Base-by-base conservation (phyloP, 2,797 vertebrate genomes). In the Helicolenus hilgendorfi region DNA sequence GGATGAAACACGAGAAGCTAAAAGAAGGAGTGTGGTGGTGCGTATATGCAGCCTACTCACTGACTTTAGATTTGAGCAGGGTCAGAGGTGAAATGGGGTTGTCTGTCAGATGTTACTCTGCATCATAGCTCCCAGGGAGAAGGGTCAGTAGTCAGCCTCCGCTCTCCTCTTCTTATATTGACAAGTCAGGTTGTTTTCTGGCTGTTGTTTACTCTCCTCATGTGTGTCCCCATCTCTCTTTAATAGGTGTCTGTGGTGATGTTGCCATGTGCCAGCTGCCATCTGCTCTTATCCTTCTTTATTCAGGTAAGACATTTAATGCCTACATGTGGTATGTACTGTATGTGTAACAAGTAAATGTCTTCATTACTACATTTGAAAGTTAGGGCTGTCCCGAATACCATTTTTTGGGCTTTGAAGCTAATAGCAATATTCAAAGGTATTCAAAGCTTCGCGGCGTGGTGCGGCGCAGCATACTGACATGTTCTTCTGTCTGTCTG, bases 161-260 rank as follows among this genome's bases (percentile, higher is more conserved):
- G 49, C 35, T 83, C 58, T 64, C 26, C 22, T 62, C n/a, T 49
- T 71, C 82, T 75, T 81, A 22, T 58, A 15, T 75, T 69, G 73
- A 79, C 53, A 60, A 59, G 59, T 68, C 33, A 69, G 64, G 27
- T 77, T 77, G 70, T 83, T 86, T 71, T 85, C 60, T 65, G 67
- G 62, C 88, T 78, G 33, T 63, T 83, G 69, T 81, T 90, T 86
- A 73, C 31, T 79, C 60, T 59, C 31, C 77, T 74, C 55, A 38
- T 81, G 26, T 84, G 11, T 90, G 58, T 85, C 24, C 24, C 26
- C 41, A 11, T 86, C 35, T 88, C 53, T 90, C 78, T 91, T 56
- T 76, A 83, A 77, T 85, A 95, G 94, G 92, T 91, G 64, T 87
- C 84, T 80, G 78, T 84, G 83, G 87, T 88, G 93, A 96, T 95